Base-by-base conservation (phyloP, 2,888 invertebrate species). In the Ecliptopera silaceata region DNA sequence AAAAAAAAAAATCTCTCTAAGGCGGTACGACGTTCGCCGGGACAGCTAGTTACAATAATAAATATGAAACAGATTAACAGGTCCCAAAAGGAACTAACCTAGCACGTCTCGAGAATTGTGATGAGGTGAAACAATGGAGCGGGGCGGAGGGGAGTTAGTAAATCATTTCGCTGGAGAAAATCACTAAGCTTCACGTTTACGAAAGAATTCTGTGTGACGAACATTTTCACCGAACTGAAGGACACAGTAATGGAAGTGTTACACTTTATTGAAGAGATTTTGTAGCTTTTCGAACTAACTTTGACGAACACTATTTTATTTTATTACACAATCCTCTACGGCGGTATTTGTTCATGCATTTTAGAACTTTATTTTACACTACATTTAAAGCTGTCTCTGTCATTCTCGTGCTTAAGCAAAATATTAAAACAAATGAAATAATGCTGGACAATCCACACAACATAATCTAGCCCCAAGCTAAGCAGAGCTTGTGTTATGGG, bases 101-200 rank as follows among this genome's bases (percentile, higher is more conserved):
- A 51, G 69, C 65, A 66, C 76, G 80, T 73, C 73, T 70, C 56
- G 71, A 70, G 80, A 81, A 80, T 82, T 65, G 75, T 71, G 77
- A 84, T 79, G 79, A 80, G 80, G 75, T 72, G 68, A 76, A 80
- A 80, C 82, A 81, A 80, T 77, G 73, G 71, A 65, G 63, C 63
- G 65, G 68, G 66, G 63, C 65, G 69, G 65, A 60, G 63, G 69
- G 70, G 64, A 75, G 77, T 76, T 75, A 75, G 71, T 81, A 82
- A 82, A 81, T 83, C 77, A 79, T 72, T 75, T 72, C 69, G 65
- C 63, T 69, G 68, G 62, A 75, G 71, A 73, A 54, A 82, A 82
- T 80, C 79, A 79, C 79, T 80, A 75, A 74, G 74, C 72, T 72
- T 56, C 65, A 62, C 62, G 65, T 64, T 70, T 70, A 61, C 63